Evolutionary conservation across 2,113 vertebrate species (phyloP).

Genomic region (Chamaea fasciata): DNA sequence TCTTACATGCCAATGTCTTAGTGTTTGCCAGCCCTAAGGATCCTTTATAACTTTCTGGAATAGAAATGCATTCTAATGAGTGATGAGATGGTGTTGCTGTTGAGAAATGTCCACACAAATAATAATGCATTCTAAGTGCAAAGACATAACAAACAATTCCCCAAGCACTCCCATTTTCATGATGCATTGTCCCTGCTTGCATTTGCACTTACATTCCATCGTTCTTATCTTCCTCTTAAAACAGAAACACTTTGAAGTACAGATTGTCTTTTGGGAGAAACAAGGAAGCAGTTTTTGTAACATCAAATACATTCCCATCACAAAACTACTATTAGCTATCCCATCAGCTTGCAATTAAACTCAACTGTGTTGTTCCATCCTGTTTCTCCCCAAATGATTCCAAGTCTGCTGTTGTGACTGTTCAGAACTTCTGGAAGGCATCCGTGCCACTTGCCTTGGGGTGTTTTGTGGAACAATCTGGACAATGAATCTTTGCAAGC

Average conservation of each 20-base stretch:
- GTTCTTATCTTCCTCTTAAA: not conserved
- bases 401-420: not conserved
- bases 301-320: not conserved
- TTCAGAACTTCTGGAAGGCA: not conserved
- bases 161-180: not conserved
- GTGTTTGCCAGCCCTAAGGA: not conserved
- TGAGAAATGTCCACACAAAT: not conserved
- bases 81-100: not conserved
- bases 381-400: not conserved
- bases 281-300: not conserved
- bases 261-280: not conserved
- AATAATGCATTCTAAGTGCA: not conserved
- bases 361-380: not conserved
- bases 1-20: not conserved
- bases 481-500: not conserved
- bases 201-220: not conserved
- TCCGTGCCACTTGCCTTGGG: rapidly evolving
- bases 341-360: not conserved
- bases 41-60: not conserved
- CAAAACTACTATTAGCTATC: not conserved
- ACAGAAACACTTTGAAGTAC: not conserved
- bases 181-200: not conserved
- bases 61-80: not conserved
- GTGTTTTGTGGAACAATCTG: not conserved
- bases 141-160: not conserved